Conservation (phyloP, 2,797 vertebrate genomes). For the Spizella passerina region DNA sequence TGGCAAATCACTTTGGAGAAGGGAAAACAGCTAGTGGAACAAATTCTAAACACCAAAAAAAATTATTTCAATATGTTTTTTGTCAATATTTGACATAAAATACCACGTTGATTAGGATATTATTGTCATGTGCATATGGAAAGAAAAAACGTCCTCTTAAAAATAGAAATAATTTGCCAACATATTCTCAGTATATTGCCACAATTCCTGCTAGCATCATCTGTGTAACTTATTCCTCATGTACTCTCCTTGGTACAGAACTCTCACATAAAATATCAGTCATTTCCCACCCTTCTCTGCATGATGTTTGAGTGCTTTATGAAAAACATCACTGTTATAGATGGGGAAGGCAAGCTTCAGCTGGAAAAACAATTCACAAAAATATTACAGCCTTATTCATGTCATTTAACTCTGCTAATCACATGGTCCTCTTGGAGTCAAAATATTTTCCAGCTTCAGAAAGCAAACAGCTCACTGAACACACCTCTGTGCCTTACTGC, state of each 20-base stretch:
- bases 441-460: conserved; percentile 56
- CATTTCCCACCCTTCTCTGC: conserved; percentile 14
- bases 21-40: background rate
- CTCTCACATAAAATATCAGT: conserved; percentile 1
- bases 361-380: conserved; percentile 49
- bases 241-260: background rate
- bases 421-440: conserved; percentile 45
- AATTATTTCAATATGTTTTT: background rate
- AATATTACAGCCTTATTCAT: conserved; percentile 49
- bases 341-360: conserved; percentile 48
- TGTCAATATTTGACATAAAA: background rate
- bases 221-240: background rate
- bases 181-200: background rate
- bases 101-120: background rate
- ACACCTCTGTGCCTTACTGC: conserved; percentile 26
- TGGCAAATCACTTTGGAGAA: conserved; percentile 7
- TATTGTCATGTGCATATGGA: background rate
- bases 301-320: conserved; percentile 32
- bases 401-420: conserved; percentile 65
- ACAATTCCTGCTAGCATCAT: background rate
- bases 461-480: conserved; percentile 48
- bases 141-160: background rate
- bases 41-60: background rate
- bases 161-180: background rate
- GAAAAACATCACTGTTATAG: conserved; percentile 8